phyloP scores from a whole-genome alignment of 2,797 vertebrate species.

The Capromys pilorides region DNA sequence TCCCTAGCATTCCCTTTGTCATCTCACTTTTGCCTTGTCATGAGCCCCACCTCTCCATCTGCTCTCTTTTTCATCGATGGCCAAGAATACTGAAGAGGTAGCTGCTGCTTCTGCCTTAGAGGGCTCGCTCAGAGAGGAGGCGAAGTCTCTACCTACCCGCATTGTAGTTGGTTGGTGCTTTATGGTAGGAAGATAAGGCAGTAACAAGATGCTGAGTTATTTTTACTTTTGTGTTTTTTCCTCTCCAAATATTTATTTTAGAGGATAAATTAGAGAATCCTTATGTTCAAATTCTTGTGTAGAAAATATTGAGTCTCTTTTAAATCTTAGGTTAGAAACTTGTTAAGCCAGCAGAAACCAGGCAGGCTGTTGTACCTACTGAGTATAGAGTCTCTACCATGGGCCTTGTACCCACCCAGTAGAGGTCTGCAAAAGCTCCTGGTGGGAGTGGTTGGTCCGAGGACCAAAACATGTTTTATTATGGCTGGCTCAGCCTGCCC shows the following conservation, averaged over 20 bases:
- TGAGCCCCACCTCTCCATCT: not conserved
- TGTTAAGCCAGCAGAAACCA: not conserved
- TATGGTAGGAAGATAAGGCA: not conserved
- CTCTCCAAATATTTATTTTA: not conserved
- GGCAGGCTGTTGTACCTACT: not conserved
- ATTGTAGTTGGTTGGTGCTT: not conserved
- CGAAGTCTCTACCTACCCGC: not conserved
- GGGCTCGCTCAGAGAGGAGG: not conserved
- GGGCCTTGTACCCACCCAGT: not conserved
- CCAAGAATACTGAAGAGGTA: not conserved
- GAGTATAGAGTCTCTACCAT: not conserved
- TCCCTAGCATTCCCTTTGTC: not conserved
- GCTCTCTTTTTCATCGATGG: not conserved
- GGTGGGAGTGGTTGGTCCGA: not conserved
- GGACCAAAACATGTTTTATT: not conserved
- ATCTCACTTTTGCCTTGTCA: not conserved
- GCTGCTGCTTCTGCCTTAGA: not conserved
- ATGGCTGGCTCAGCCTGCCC: no score
- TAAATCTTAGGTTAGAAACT: not conserved
- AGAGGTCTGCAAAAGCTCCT: not conserved
- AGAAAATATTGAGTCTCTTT: not conserved
- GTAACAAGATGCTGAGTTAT: not conserved
- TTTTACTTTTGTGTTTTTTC: not conserved
- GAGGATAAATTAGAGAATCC: not conserved
- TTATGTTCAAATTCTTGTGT: not conserved